Evolutionary conservation across 2,888 invertebrate genomes (phyloP).

Genomic region (Andrena praecox): DNA sequence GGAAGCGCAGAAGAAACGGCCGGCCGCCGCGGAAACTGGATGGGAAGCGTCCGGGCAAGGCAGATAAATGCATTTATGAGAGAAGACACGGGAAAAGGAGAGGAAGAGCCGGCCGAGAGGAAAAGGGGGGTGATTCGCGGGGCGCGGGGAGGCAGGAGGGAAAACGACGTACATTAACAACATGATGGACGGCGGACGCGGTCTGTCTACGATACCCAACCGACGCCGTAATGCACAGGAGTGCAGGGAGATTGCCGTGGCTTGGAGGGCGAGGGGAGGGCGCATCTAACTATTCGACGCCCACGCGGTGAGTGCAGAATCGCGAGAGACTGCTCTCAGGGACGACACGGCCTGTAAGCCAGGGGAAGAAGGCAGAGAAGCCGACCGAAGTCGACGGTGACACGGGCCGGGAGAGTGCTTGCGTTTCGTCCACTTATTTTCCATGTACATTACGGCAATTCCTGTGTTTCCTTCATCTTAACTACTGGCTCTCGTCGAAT

Average conservation of each 20-base stretch:
- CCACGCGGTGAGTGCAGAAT: conserved; percentile 63
- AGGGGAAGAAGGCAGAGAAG: conserved; percentile 21
- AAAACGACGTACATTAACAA: conserved; percentile 78
- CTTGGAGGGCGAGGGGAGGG: conserved; percentile 21
- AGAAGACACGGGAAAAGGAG: conserved; percentile 33
- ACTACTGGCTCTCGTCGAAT: conserved; percentile 3
- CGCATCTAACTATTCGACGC: conserved; percentile 66
- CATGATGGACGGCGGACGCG: conserved; percentile 78
- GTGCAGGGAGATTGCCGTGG: conserved; percentile 46
- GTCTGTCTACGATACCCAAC: conserved; percentile 73
- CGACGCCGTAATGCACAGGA: conserved; percentile 68
- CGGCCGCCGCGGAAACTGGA: conserved; percentile 21
- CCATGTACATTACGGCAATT: neutral
- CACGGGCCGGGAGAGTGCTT: neutral
- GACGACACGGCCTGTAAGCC: conserved; percentile 29
- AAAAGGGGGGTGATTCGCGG: conserved; percentile 18
- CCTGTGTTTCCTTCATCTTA: neutral
- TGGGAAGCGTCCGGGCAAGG: conserved; percentile 44
- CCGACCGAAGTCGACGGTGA: conserved; percentile 6
- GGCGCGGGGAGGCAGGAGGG: conserved; percentile 60
- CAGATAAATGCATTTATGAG: conserved; percentile 56
- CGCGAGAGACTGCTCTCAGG: conserved; percentile 51
- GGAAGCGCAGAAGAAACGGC: conserved; percentile 22
- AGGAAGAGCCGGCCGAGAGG: conserved; percentile 21
- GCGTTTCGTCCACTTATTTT: conserved; percentile 10